Evolutionary conservation across 2,113 vertebrate genomes (phyloP).

Genomic region (Ursus arctos): DNA sequence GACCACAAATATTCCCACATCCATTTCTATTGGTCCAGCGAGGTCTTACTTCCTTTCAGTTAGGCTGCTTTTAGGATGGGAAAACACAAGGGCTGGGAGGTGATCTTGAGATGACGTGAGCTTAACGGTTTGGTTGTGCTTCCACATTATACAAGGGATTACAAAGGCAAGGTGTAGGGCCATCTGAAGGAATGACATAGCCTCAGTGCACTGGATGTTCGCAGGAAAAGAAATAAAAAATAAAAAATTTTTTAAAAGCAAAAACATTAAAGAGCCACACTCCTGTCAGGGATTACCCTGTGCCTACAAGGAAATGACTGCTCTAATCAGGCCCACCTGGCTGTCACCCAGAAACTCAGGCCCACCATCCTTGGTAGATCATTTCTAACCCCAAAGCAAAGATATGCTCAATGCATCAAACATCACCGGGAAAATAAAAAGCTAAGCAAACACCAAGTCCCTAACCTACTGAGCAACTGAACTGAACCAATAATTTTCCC

Average conservation of each 20-base stretch:
- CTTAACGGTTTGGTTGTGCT: background rate
- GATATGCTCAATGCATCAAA: background rate
- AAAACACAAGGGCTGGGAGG: background rate
- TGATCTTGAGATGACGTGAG: background rate
- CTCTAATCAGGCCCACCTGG: background rate
- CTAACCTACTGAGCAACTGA: background rate
- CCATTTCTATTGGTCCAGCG: background rate
- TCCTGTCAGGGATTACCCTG: background rate
- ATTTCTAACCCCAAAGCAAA: background rate
- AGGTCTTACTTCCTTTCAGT: background rate
- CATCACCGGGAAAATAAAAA: background rate
- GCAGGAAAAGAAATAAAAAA: slow-evolving; percentile 19
- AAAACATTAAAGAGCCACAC: background rate
- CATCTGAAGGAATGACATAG: background rate
- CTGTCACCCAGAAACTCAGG: background rate
- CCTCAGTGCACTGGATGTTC: background rate
- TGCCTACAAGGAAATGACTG: background rate
- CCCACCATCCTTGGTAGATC: background rate
- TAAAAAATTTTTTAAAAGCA: background rate
- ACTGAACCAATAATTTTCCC: background rate
- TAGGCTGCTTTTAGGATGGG: slow-evolving; percentile 37
- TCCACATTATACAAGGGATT: background rate
- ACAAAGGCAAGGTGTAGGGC: background rate
- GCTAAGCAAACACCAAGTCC: background rate
- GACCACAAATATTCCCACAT: background rate